Evolutionary conservation across 2,888 invertebrate genomes (phyloP), one percentile per base, ranked within the genome.

Genomic region (Dasypolia templi): DNA sequence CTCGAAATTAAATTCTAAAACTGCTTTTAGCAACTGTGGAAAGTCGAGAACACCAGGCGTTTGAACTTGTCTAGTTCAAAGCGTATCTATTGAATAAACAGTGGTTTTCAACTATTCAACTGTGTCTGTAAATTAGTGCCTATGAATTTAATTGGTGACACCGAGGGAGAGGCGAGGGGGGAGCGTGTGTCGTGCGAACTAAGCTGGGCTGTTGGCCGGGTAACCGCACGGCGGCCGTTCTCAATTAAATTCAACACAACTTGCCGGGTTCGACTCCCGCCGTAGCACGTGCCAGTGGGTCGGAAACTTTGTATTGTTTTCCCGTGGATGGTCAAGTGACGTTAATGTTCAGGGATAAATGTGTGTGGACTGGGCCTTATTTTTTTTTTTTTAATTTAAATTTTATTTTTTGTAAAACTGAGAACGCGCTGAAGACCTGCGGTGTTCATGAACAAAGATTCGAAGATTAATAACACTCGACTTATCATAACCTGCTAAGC

Each of bases 191-290:
- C 68, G 68, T 70, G 44, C 29, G 72, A 73, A 84, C 86, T 82
- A 82, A 73, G 72, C 65, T 61, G 32, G 72, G 51, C 71, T 78
- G 78, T 72, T 78, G 78, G 64, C 58, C 39, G 66, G 83, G 74
- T 77, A 78, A 79, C 82, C 74, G 72, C 77, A 76, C 73, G 75
- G 65, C 63, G 82, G 75, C 77, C 74, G 68, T 82, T 85, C 83
- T 82, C 85, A 88, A 88, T 88, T 88, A 87, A 87, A 85, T 88
- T 79, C 63, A 82, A 80, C 85, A 85, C 83, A 85, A 86, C 63
- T 86, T 81, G 69, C 68, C 26, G 51, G 83, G 75, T 86, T 87
- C 81, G 82, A 86, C 26, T 81, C 83, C 74, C 70, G 55, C 64
- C 68, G 69, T 63, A 76, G 71, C 64, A 71, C 72, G 81, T 77